These are phyloP conservation scores for Rissa tridactyla DNA, from an alignment of 2,113 vertebrate species.

Conservation along the genomic window DNA sequence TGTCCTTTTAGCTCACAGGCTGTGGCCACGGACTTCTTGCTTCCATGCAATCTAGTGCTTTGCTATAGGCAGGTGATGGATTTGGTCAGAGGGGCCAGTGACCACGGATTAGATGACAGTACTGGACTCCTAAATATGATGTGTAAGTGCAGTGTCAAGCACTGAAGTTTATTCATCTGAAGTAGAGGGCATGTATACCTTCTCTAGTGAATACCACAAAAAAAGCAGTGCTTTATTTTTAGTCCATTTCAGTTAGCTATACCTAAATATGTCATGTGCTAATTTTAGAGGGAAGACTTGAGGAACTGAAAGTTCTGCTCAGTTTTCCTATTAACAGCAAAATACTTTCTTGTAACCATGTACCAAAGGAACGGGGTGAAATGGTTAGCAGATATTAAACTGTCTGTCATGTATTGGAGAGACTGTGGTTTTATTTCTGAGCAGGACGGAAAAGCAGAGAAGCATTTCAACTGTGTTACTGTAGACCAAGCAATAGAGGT, in stretches of 20 bases:
- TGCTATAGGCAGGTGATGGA: not conserved
- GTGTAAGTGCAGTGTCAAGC: not conserved
- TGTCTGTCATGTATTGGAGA: not conserved
- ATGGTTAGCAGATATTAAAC: not conserved
- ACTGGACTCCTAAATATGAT: not conserved
- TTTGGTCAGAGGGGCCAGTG: not conserved
- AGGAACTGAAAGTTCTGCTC: not conserved
- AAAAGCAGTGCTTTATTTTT: not conserved
- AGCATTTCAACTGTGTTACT: not conserved
- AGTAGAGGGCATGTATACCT: not conserved
- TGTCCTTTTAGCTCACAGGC: not conserved
- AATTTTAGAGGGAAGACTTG: not conserved
- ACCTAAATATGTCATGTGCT: not conserved
- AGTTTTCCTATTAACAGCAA: not conserved
- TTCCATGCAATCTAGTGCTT: not conserved
- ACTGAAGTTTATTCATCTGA: not conserved
- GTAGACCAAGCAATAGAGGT: not conserved
- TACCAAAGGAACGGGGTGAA: not conserved
- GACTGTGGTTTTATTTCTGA: not conserved
- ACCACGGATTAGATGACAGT: not conserved
- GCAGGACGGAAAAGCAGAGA: not conserved
- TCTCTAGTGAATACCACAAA: not conserved
- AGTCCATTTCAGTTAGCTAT: not conserved
- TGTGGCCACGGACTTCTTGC: not conserved
- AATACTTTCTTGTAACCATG: not conserved